Evolutionary conservation across 23 tunicate genomes (phyloP), one percentile per base, ranked within the genome.

Genomic region (Styela clava): DNA sequence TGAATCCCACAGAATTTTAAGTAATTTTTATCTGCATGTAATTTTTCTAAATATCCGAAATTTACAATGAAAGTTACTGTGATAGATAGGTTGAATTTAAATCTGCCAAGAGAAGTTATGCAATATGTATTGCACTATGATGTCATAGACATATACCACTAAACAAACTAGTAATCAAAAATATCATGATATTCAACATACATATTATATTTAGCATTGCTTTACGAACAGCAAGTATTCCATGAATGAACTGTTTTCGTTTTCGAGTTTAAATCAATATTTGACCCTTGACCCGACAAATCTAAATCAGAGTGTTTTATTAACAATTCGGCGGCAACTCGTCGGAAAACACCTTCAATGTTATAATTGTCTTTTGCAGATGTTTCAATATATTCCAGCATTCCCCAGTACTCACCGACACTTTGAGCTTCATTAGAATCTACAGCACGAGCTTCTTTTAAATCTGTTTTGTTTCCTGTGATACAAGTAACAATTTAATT

Each of bases 351-450:
- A 30, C 69, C 70, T 2, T 91, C 89, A 21, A 91, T 78, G 73
- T 85, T 85, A 18, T 74, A 70, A 74, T 91, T 91, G 79, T 91
- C 97, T 70, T 91, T 91, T 16, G 97, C 97, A 51, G 97, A 91
- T 3, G 97, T 91, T 83, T 91, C 97, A 35, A 86, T 61, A 68
- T 91, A 91, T 25, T 86, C 90, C 27, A 89, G 31, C 12, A 79
- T 78, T 3, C 68, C 72, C 56, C 35, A 86, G 37, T 62, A 68
- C 27, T 62, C 70, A 9, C 89, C 83, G 31, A 69, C 21, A 22
- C 35, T 69, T 24, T 67, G 67, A 5, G 87, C 87, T 56, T 78
- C 87, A 25, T 80, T 72, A 21, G 71, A 27, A 1, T 83, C 24
- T 23, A 91, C 85, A 31, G 52, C 79, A 21, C 97, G 73, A n/a